Evolutionary conservation across 2,113 vertebrate species (phyloP).

Genomic region (Corydoras maculifer): DNA sequence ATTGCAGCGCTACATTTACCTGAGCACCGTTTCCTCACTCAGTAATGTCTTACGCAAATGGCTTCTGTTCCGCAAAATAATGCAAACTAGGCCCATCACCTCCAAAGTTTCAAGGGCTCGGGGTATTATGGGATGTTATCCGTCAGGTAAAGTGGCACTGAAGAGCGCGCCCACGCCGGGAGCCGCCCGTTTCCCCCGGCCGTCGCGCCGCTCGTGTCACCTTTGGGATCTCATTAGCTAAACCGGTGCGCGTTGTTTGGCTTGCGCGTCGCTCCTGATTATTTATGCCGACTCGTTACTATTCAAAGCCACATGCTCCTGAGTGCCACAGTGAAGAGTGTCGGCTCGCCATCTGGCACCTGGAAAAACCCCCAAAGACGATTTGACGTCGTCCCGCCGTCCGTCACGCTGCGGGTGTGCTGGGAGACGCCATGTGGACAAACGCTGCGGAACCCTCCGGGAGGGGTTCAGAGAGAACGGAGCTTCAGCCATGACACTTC

Average conservation of each 20-base stretch:
- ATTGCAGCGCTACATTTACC: too few species aligned
- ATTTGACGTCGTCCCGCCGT: neutral
- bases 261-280: constrained; percentile 22
- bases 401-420: neutral
- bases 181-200: neutral
- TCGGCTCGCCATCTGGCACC: constrained; percentile 22
- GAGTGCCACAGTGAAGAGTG: constrained; percentile 27
- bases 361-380: constrained; percentile 1
- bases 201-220: constrained; percentile 7
- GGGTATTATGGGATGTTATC: constrained; percentile 1
- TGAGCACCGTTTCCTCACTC: too few species aligned
- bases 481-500: neutral
- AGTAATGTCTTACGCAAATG: too few species aligned
- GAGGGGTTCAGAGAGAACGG: neutral
- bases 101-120: constrained; percentile 4
- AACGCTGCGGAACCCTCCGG: too few species aligned
- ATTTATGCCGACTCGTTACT: constrained; percentile 31
- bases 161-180: neutral
- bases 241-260: constrained; percentile 24
- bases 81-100: neutral
- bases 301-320: constrained; percentile 15
- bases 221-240: constrained; percentile 37
- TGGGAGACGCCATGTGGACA: neutral
- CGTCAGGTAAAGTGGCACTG: constrained; percentile 1
- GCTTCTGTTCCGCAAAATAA: neutral